Percentiles rank a stretch among this genome's conserved stretches.
phyloP scores from a whole-genome alignment of 2,113 vertebrate species.

The Athene noctua region DNA sequence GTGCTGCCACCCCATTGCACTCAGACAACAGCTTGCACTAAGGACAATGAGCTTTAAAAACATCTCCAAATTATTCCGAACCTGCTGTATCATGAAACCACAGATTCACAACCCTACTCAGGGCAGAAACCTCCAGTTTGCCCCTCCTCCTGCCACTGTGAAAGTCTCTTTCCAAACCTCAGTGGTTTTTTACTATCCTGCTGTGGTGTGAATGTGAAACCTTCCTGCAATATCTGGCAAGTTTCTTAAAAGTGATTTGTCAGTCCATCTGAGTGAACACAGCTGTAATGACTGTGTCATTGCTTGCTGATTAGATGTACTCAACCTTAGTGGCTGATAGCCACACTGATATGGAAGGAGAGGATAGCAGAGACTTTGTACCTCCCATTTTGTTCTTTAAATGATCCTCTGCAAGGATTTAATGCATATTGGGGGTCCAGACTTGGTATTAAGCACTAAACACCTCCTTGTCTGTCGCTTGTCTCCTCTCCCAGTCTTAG shows the following conservation, averaged over 20 bases:
- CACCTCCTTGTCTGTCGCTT: background rate
- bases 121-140: background rate
- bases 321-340: background rate
- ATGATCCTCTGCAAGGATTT: background rate
- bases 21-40: background rate
- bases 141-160: background rate
- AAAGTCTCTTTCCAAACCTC: background rate
- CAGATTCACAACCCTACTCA: background rate
- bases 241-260: background rate
- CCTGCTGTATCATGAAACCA: background rate
- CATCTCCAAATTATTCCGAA: background rate
- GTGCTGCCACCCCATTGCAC: background rate
- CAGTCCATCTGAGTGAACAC: background rate
- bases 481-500: background rate
- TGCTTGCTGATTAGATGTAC: background rate
- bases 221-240: background rate
- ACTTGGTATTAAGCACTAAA: background rate
- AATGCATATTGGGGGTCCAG: background rate
- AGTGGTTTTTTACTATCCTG: background rate
- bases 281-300: background rate
- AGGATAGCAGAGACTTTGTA: background rate
- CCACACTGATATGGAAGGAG: background rate
- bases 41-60: background rate
- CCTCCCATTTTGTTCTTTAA: background rate
- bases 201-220: background rate